phyloP scores from a whole-genome alignment of 2,888 invertebrate species.

The Heliconius hortense region DNA sequence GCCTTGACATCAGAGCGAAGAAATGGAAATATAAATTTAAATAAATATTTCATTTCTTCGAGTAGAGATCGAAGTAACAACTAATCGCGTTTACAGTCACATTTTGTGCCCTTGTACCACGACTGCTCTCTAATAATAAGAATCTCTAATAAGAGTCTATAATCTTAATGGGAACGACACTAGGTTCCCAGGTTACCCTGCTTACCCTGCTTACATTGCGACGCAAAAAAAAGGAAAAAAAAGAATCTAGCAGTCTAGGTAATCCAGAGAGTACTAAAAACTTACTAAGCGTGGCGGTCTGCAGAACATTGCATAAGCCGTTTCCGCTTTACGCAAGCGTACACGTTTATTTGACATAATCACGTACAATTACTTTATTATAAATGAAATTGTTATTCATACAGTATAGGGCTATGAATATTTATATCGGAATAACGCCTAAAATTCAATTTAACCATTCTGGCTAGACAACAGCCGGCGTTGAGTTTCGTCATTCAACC shows the following conservation, averaged over 20 bases:
- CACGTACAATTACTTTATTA: conserved; percentile 27
- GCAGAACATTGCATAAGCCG: conserved; percentile 28
- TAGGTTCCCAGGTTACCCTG: not conserved
- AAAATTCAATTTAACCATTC: not conserved
- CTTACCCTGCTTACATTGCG: not conserved
- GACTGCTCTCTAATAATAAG: no score
- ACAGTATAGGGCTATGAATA: not conserved
- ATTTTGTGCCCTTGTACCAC: no score
- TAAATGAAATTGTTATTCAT: not conserved
- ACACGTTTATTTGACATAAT: conserved; percentile 37
- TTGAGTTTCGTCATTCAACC: not conserved
- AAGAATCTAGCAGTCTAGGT: not conserved
- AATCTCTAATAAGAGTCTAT: no score
- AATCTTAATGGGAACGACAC: not conserved
- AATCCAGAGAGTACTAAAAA: not conserved
- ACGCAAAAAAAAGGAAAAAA: not conserved
- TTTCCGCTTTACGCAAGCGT: conserved; percentile 37
- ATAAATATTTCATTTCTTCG: no score
- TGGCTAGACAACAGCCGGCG: not conserved
- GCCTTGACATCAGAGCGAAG: no score
- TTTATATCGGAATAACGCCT: not conserved
- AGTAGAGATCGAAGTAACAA: no score
- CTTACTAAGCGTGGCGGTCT: conserved; percentile 19
- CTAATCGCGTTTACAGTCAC: no score
- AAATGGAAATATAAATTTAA: no score